Base-by-base conservation (phyloP, 2,113 vertebrate species). In the Phyllopteryx taeniolatus region DNA sequence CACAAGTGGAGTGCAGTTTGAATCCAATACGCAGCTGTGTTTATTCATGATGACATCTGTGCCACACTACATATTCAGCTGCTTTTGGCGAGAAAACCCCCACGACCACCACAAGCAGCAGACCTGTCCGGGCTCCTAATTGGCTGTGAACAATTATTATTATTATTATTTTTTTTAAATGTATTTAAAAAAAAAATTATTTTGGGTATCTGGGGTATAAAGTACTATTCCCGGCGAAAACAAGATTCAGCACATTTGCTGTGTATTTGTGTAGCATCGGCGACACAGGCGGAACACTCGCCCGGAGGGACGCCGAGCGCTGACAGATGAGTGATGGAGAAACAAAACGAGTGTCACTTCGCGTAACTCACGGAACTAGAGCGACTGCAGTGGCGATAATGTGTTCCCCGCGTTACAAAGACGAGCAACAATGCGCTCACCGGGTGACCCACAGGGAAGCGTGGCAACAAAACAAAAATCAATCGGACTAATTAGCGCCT, bases 261-360 rank as follows among this genome's bases (percentile, higher is more conserved):
- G 42, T 47, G 63, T 22, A 47, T 47, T 44, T 47, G 42, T 22
- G 7, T 22, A 17, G 43, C 12, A 5, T n/a, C n/a, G 42, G 43
- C 42, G 57, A 22, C 7, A n/a, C 42, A 4, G 1, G 13, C 57
- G n/a, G 5, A 44, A 46, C 5, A 31, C 2, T 8, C 6, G 17
- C 44, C 64, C 64, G 43, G n/a, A 14, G 42, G 63, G 64, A 31
- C 64, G 64, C 12, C 6, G 43, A 47, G 64, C 12, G n/a, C 64
- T 66, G 64, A 47, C 64, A 47, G 64, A 66, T 66, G 64, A 66
- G 43, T 66, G 64, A 66, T 66, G 64, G 64, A 31, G 64, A 66
- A 66, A 47, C 64, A 66, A 66, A 66, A 31, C 22, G 43, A 47
- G 64, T 47, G 64, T 66, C 43, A 27, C 22, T 27, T 46, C 43